Conservation (phyloP, 2,888 invertebrate species). For the Oconnorella tubifera region DNA sequence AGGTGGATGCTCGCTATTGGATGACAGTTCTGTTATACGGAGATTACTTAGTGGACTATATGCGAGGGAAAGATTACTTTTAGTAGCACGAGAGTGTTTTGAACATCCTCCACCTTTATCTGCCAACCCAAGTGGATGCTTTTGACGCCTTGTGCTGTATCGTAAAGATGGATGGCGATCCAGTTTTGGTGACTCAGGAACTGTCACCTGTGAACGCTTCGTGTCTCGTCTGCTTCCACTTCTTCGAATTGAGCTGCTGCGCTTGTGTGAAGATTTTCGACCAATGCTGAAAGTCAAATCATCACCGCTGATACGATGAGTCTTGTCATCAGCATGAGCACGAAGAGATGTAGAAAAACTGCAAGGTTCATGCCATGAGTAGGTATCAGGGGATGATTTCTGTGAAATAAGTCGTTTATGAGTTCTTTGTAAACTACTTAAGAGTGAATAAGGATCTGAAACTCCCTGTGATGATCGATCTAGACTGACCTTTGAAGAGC, state of each 20-base stretch:
- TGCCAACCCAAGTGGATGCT: background rate
- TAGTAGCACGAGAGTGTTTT: background rate
- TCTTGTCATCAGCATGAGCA: background rate
- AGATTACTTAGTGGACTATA: background rate
- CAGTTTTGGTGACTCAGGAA: slow-evolving; percentile 7
- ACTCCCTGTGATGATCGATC: background rate
- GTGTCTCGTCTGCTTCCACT: slow-evolving; percentile 4
- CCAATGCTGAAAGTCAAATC: slow-evolving; percentile 4
- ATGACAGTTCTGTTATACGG: no score
- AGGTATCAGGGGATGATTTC: slow-evolving; percentile 10
- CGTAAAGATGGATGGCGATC: slow-evolving; percentile 12
- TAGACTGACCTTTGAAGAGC: background rate
- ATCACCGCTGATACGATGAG: slow-evolving; percentile 6
- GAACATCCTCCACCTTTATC: background rate
- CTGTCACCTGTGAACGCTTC: slow-evolving; percentile 1
- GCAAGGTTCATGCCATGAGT: slow-evolving; percentile 8
- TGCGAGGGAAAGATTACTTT: background rate
- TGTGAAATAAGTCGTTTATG: slow-evolving; percentile 8
- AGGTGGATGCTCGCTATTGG: no score
- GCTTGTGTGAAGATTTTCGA: background rate
- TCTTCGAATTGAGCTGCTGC: background rate
- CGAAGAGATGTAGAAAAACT: background rate
- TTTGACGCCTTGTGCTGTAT: slow-evolving; percentile 5
- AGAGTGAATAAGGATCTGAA: slow-evolving; percentile 8
- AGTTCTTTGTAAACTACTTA: slow-evolving; percentile 7